Conservation (phyloP, 2,113 vertebrate species). For the Oenanthe melanoleuca region DNA sequence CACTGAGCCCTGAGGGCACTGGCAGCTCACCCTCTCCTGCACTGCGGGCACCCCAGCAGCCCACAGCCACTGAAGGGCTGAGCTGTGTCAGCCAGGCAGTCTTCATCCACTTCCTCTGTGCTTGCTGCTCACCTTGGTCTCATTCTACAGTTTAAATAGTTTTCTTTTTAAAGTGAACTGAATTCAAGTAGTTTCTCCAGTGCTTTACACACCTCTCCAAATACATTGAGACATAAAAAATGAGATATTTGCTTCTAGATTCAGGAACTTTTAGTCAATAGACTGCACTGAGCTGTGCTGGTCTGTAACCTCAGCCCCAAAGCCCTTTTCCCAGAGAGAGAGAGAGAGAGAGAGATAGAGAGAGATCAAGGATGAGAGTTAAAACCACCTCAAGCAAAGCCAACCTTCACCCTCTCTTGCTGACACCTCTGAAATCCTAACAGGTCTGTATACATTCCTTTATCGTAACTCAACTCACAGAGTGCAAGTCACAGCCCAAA, state of each 20-base stretch:
- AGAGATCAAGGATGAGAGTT: neutral
- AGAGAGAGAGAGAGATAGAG: neutral
- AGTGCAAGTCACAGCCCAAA: neutral
- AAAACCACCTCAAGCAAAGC: neutral
- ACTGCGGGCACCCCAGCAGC: neutral
- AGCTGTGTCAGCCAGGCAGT: neutral
- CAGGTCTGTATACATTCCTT: neutral
- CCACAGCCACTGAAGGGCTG: neutral
- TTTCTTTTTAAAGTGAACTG: neutral
- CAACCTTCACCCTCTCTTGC: neutral
- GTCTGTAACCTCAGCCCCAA: neutral
- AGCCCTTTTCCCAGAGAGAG: neutral
- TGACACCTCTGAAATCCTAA: neutral
- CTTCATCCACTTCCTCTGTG: neutral
- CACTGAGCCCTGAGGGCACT: neutral
- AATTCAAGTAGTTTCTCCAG: neutral
- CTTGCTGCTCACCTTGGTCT: neutral
- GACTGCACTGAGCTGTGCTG: neutral
- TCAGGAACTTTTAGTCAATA: neutral
- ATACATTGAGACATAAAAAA: neutral
- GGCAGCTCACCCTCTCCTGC: neutral
- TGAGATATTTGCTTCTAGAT: neutral
- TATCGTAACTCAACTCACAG: neutral
- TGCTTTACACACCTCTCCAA: neutral
- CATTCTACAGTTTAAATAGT: neutral